Evolutionary conservation across 2,888 invertebrate species (phyloP), one percentile per base, ranked within the genome.

Genomic region (Orchesella flavescens): DNA sequence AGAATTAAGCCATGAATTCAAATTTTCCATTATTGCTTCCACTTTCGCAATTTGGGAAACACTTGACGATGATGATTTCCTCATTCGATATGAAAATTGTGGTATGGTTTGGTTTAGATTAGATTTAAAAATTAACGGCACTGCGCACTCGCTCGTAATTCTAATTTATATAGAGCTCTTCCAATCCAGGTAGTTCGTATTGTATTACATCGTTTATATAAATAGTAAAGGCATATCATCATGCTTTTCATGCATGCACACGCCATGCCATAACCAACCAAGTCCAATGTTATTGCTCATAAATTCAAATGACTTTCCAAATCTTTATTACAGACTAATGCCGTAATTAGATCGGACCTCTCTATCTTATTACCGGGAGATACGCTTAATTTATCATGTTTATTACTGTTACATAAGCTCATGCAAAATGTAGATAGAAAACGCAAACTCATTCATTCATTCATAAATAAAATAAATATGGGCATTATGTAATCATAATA

Each of bases 401-500:
- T 34, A 34, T 34, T 34, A 34, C 34, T 34, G 34, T 34, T 34
- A 34, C 34, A 34, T 4, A 34, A 34, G 7, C 7, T 34, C 34
- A 34, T 34, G 34, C 34, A 34, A 7, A 34, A 34, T 34, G 34
- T 34, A 34, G 34, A 34, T 34, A 34, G n/a, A n/a, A n/a, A n/a
- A n/a, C n/a, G n/a, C 34, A n/a, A 74, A 46, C 19, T 17, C 46
- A 46, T n/a, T 49, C 49, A 74, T 63, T 74, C 61, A 63, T 74
- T 63, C 74, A 49, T 49, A 63, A 24, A 74, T 24, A 65, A 9
- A 65, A 2, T 10, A 9, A 65, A 2, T 10, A 61, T 53, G 53
- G 13, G 53, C 53, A 53, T 12, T n/a, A 53, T n/a, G n/a, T 12
- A 3, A 13, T 53, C 53, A 53, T n/a, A 53, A 46, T 34, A 4